phyloP scores from a whole-genome alignment of 2,113 vertebrate species.

The pig (Sus scrofa) region T2T-Sscrofa CM000824.6:194970501-194971000 shows the following conservation, averaged over 20 bases:
- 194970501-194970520: not conserved
- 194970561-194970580: not conserved
- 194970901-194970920: not conserved
- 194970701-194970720: not conserved
- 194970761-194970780: not conserved
- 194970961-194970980: too few species aligned
- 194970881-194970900: constrained; percentile 26
- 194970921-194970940: too few species aligned
- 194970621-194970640: not conserved
- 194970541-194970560: not conserved
- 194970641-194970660: not conserved
- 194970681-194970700: not conserved
- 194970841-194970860: not conserved
- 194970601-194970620: constrained; percentile 22
- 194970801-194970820: not conserved
- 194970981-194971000: too few species aligned
- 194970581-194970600: not conserved
- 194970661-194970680: not conserved
- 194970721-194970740: not conserved
- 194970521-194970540: not conserved
- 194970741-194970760: not conserved
- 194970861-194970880: not conserved
- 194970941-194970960: too few species aligned
- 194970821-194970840: constrained; percentile 24
- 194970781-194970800: not conserved